phyloP scores from a whole-genome alignment of 23 tunicate species.

The Clavelina lepadiformis region DNA sequence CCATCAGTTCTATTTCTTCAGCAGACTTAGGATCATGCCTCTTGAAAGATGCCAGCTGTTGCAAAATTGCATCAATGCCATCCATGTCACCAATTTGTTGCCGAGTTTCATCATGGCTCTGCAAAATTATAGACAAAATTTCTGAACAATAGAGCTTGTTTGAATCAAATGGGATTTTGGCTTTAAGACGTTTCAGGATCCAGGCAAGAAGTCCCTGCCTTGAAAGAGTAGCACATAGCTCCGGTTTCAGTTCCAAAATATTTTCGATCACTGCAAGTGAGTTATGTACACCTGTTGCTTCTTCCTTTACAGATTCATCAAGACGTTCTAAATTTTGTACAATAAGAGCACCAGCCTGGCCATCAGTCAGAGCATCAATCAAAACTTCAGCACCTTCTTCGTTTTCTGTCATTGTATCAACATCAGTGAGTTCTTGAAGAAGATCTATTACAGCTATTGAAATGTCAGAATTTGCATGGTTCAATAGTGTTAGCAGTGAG shows the following conservation, averaged over 20 bases:
- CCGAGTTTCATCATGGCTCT: conserved; percentile 62
- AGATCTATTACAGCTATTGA: conserved; percentile 83
- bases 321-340: conserved; percentile 87
- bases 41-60: conserved; percentile 89
- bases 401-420: conserved; percentile 58
- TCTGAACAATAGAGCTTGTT: conserved; percentile 83
- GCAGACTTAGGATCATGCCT: conserved; percentile 69
- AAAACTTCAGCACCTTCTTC: conserved; percentile 78
- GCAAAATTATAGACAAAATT: conserved; percentile 82
- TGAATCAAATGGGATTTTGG: conserved; percentile 68
- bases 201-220: conserved; percentile 71
- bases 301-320: conserved; percentile 89
- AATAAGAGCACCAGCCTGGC: conserved; percentile 52
- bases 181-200: conserved; percentile 71
- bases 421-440: conserved; percentile 81
- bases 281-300: conserved; percentile 84
- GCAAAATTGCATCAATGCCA: conserved; percentile 83
- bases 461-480: conserved; percentile 89
- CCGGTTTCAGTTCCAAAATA: conserved; percentile 76
- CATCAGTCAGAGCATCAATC: conserved; percentile 84
- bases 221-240: conserved; percentile 32
- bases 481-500: conserved; percentile 61
- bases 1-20: conserved; percentile 95
- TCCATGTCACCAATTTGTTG: conserved; percentile 74
- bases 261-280: conserved; percentile 80